Base-by-base conservation (phyloP, 1,140 invertebrate genomes). In the Leptinotarsa texana region DNA sequence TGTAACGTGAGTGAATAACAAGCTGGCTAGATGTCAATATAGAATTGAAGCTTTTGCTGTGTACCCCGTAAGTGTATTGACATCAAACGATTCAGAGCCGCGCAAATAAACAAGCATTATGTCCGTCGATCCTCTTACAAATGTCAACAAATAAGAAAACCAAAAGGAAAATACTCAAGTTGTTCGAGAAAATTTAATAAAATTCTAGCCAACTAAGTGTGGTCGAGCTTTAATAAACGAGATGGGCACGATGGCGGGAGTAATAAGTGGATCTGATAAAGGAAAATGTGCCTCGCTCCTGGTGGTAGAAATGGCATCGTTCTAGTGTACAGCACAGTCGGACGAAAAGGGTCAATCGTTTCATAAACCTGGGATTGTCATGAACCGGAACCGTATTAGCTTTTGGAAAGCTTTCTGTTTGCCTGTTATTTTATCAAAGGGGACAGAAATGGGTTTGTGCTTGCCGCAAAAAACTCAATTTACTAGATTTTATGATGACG, bases 331-430 rank as follows among this genome's bases (percentile, higher is more conserved):
- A n/a, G 51, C 65, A 73, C 51, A 75, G 49, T 24, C 13, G 61
- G 63, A 77, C 47, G 76, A 80, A 79, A 80, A 68, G 66, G 78
- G 78, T 80, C 78, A 80, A 78, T 80, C 78, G 78, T 80, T 75
- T 67, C 77, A 78, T 78, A 80, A 78, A 78, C 74, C 76, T 75
- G 74, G 70, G 76, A 77, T 76, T 76, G 78, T 79, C 78, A 76
- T 75, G 68, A 74, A 75, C 65, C 72, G 78, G 73, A 75, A 78
- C 74, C 42, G 69, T 77, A 79, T 80, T 78, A 78, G 78, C 77
- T 80, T 78, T 78, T 75, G 62, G 78, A 74, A 73, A 74, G 75
- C 71, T 77, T 75, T 77, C 76, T 74, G 68, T 75, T 75, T 68
- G 62, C 49, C 67, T 74, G 72, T 73, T 77, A 73, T 77, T 77